Percentiles rank a stretch among this genome's conserved stretches.
These are phyloP conservation scores for Coleophora flavipennella DNA, from an alignment of 2,888 invertebrate genomes.

Conservation along the genomic window DNA sequence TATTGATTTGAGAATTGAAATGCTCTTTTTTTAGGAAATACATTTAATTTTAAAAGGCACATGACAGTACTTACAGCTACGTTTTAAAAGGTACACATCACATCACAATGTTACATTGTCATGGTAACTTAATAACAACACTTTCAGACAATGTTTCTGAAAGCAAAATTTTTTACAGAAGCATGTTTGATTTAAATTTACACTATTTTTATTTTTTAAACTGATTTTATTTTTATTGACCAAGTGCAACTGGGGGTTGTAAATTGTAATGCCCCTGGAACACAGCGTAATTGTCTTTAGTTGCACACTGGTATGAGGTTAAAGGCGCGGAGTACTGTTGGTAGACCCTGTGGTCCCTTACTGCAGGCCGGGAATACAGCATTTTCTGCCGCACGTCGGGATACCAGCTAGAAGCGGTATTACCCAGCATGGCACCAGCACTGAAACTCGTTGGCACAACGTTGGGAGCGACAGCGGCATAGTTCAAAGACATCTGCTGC, in stretches of 20 bases:
- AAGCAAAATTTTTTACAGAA: conserved; percentile 8
- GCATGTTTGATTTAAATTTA: not conserved
- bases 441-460: conserved; percentile 23
- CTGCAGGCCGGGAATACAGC: conserved; percentile 39
- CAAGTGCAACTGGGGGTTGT: conserved; percentile 59
- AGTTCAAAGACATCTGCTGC: conserved; percentile 42
- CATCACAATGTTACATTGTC: conserved; percentile 14
- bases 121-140: conserved; percentile 38
- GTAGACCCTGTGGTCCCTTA: conserved; percentile 48
- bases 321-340: conserved; percentile 53
- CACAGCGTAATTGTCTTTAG: conserved; percentile 61
- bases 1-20: too few species aligned
- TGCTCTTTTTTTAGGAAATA: not conserved
- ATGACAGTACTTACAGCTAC: not conserved
- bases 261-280: conserved; percentile 67
- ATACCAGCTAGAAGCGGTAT: conserved; percentile 42
- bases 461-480: conserved; percentile 42
- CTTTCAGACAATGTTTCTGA: not conserved
- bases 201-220: not conserved
- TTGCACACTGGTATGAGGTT: conserved; percentile 56
- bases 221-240: conserved; percentile 37
- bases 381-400: conserved; percentile 50
- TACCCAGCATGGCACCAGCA: not conserved
- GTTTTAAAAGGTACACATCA: conserved; percentile 20
- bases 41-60: conserved; percentile 11